Evolutionary conservation across 2,888 invertebrate species (phyloP), one percentile per base, ranked within the genome.

Genomic region (Brachyptera putata): DNA sequence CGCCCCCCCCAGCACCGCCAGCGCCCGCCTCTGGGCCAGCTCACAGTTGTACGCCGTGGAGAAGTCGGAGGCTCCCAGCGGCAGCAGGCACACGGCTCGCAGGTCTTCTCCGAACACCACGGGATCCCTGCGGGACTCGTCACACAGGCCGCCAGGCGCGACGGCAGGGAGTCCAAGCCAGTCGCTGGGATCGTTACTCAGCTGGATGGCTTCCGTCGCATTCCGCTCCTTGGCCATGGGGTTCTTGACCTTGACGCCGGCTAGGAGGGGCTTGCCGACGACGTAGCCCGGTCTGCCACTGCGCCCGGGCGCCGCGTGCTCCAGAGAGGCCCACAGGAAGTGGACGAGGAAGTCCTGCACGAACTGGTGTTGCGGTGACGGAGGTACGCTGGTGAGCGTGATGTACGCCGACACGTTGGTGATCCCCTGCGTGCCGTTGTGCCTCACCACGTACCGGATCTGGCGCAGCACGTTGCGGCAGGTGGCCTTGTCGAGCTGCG

Each of bases 201-300:
- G 46, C 36, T 62, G 49, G n/a, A 67, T 67, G 13, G 61, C 66
- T 68, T 58, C 59, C 16, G 49, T 25, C 67, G 26, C 65, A 58
- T 60, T 67, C 66, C 26, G 61, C 16, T 18, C 68, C 67, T 58
- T 63, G 65, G 41, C 66, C 69, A 49, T 61, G 64, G 61, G 70
- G 71, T 59, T 61, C n/a, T 26, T 55, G 3, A 68, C 60, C 62
- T 73, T 70, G 21, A 63, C 70, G 13, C 81, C 82, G 57, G 79
- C 75, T 62, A 81, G 70, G 30, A 91, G 74, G 0, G 89, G 89
- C 66, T 82, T 80, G 5, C 85, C 84, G 2, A 75, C 67, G 4
- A 83, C 69, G 69, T 92, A 92, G 2, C 91, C 91, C 1, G 89
- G 89, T 72, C 85, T 87, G 1, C 91, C 91, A 74, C 91, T 91